Percentiles rank a stretch among this genome's conserved stretches.
These are phyloP conservation scores for Ctenosaura bakeri DNA, from an alignment of 2,797 vertebrate species.

Conservation along the genomic window DNA sequence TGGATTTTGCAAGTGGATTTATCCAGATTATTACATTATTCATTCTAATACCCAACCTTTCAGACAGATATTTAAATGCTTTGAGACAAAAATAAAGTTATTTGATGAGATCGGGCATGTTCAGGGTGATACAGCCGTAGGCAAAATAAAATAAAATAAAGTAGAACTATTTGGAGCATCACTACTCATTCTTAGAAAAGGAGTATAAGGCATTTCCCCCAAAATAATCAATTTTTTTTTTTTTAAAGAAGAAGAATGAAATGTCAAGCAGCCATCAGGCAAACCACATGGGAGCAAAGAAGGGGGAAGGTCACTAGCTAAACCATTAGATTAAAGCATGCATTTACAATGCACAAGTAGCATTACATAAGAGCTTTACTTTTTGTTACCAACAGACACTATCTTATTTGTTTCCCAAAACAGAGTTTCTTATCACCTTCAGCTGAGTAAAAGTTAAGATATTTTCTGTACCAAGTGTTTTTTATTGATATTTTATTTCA, in stretches of 20 bases:
- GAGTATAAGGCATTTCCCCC: not conserved
- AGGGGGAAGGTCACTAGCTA: slow-evolving; percentile 25
- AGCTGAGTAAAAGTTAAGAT: not conserved
- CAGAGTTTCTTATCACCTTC: not conserved
- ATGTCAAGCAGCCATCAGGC: slow-evolving; percentile 18
- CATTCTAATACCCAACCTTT: too few relatives aligned
- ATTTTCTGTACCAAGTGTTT: slow-evolving; percentile 10
- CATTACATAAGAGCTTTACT: not conserved
- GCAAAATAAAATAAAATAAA: too few relatives aligned
- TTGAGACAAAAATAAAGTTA: not conserved
- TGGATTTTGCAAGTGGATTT: too few relatives aligned
- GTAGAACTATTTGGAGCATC: not conserved
- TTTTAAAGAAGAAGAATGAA: not conserved
- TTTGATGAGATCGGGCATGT: not conserved
- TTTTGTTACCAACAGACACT: not conserved
- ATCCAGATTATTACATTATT: too few relatives aligned
- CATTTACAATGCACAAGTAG: not conserved
- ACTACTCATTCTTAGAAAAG: not conserved
- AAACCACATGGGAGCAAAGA: slow-evolving; percentile 1
- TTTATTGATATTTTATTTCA: not conserved
- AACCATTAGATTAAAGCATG: slow-evolving; percentile 27
- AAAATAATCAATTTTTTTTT: not conserved
- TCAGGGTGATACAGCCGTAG: too few relatives aligned
- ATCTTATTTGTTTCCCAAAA: not conserved
- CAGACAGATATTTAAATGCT: not conserved